Evolutionary conservation across 1,140 invertebrate genomes (phyloP), one percentile per base, ranked within the genome.

Genomic region (Nasonia vitripennis): DNA sequence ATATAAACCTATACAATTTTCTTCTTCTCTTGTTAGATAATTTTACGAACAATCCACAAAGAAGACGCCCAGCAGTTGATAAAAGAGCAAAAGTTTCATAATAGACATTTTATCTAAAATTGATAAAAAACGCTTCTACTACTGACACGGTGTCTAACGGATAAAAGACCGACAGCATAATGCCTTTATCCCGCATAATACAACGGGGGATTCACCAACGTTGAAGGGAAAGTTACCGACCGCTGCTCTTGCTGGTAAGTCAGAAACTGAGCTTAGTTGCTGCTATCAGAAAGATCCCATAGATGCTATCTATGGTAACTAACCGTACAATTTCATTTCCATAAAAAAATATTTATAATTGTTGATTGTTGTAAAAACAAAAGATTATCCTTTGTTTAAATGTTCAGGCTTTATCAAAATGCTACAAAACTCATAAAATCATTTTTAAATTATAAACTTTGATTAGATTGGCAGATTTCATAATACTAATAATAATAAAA

Each of bases 211-310:
- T 55, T 55, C 17, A 3, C 48, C 14, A 55, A 20, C 11, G 17
- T 70, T 31, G 5, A 27, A 70, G 27, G 31, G 17, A 73, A 68
- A 70, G 31, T 84, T 80, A 80, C 45, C 77, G 68, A 41, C 78
- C 0, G 27, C 27, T 45, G 27, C 1, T 37, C 0, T 1, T 7
- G 48, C 11, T 27, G 83, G 27, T 80, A 84, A 84, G 45, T 31
- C 45, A 78, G 77, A 67, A 74, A 62, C n/a, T 41, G 14, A 1
- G 9, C 23, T 51, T 84, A 71, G 34, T 78, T 51, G 14, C 41
- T 45, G 34, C 55, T n/a, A 62, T n/a, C 55, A 62, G n/a, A 62
- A 7, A 7, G 17, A 9, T 7, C 5, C 20, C 6, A 62, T 62
- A 62, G 4, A n/a, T n/a, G 11, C 17, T 62, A 62, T 14, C 20